Base-by-base conservation (phyloP, 2,797 vertebrate species). In the Tragopan temminckii region DNA sequence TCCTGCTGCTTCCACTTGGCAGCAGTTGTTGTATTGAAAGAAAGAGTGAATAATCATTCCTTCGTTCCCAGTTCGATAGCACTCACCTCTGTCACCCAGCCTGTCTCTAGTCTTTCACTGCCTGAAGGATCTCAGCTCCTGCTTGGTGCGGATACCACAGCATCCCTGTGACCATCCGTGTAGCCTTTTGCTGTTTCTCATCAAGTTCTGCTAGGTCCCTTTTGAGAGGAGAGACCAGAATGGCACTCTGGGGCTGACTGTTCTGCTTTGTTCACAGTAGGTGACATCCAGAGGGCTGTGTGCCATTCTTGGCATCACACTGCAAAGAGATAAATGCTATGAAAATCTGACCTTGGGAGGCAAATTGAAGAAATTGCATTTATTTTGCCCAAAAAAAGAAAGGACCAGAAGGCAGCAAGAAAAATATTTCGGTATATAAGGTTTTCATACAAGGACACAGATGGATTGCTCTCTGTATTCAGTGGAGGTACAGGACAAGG, bases 281-380 rank as follows among this genome's bases (percentile, higher is more conserved):
- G 68, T 63, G n/a, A 61, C 61, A 61, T 42, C 21, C 52, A 8
- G 67, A 63, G 43, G 18, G 19, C 68, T 82, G 43, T 0, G 0
- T 2, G 1, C n/a, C 2, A 0, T 36, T 80, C 68, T 58, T 87
- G 64, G 71, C 71, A 77, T 77, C 64, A 45, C 7, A 21, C 40
- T 48, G 10, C n/a, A 89, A 62, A 64, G 79, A 90, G 59, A 64
- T 6, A 70, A 94, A 52, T 0, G 2, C 64, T 87, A 62, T 35
- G 62, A 80, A 91, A 91, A 76, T 71, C 66, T 69, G 67, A 85
- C 45, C 83, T 95, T 95, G 92, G 35, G 85, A 80, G 50, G 25
- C 38, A 90, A 93, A 87, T 7, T 35, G 53, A 80, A 92, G 45
- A 31, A 87, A 75, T 13, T 36, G 16, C 33, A 31, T 52, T 86